Conservation (phyloP, 2,888 invertebrate genomes). For the Cheilosia impressa region DNA sequence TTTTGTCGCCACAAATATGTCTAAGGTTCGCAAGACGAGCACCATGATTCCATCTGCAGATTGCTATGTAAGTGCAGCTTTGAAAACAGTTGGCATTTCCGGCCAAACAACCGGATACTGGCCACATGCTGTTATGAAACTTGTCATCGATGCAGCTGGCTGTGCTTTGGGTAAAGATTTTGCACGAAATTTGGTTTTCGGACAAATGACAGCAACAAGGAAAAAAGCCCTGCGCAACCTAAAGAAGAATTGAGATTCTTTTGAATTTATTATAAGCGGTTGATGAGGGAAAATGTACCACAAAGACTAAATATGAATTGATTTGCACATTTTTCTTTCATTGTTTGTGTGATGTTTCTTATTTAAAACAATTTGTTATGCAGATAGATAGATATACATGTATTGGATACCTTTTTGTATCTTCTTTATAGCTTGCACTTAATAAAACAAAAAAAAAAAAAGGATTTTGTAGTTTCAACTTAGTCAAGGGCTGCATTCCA, state of each 20-base stretch:
- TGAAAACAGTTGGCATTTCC: slow-evolving; percentile 89
- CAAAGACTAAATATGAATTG: not conserved
- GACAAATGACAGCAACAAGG: slow-evolving; percentile 79
- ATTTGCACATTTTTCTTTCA: not conserved
- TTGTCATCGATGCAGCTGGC: slow-evolving; percentile 77
- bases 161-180: slow-evolving; percentile 79
- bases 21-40: slow-evolving; percentile 89
- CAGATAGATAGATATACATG: not conserved
- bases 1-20: slow-evolving; percentile 96
- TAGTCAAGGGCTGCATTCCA: no score
- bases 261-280: not conserved
- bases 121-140: slow-evolving; percentile 81
- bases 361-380: not conserved
- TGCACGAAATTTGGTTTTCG: slow-evolving; percentile 80
- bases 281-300: not conserved
- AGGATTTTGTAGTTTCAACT: no score
- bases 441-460: slow-evolving; percentile 8
- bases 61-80: slow-evolving; percentile 88
- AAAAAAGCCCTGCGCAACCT: slow-evolving; percentile 80
- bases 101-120: slow-evolving; percentile 90
- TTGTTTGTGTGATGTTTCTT: not conserved
- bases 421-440: slow-evolving; percentile 2
- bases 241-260: slow-evolving; percentile 76
- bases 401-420: slow-evolving; percentile 17
- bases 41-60: slow-evolving; percentile 91